phyloP scores from a whole-genome alignment of 2,797 vertebrate genomes.

The Odontamblyopus rebecca region DNA sequence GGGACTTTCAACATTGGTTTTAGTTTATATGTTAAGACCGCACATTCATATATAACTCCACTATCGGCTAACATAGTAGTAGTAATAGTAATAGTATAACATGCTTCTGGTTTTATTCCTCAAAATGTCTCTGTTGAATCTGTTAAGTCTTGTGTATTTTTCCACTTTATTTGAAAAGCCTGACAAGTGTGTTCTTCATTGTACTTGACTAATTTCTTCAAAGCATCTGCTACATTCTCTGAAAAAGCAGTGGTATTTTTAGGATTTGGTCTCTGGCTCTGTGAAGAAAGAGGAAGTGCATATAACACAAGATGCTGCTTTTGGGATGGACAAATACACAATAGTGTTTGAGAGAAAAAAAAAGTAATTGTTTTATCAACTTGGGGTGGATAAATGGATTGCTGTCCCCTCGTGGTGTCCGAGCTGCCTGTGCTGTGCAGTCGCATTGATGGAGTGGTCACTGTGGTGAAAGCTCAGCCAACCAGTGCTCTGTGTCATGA shows the following conservation, averaged over 20 bases:
- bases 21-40: too few relatives aligned
- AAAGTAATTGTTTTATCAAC: slow-evolving; percentile 22
- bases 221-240: slow-evolving; percentile 54
- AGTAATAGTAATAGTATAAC: too few relatives aligned
- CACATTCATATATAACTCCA: too few relatives aligned
- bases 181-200: slow-evolving; percentile 47
- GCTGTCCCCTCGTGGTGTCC: slow-evolving; percentile 62
- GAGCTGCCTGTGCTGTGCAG: slow-evolving; percentile 65
- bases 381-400: slow-evolving; percentile 56
- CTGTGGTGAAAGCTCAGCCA: slow-evolving; percentile 55
- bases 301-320: neutral
- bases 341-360: neutral
- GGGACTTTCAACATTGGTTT: too few relatives aligned
- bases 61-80: too few relatives aligned
- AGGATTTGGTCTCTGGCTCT: slow-evolving; percentile 56
- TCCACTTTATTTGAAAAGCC: slow-evolving; percentile 40
- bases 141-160: slow-evolving; percentile 1
- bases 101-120: too few relatives aligned
- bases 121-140: too few relatives aligned
- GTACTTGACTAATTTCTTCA: slow-evolving; percentile 67
- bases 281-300: slow-evolving; percentile 40
- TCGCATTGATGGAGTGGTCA: slow-evolving; percentile 62
- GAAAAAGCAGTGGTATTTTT: slow-evolving; percentile 68
- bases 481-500: slow-evolving; percentile 27
- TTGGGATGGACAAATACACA: slow-evolving; percentile 5